Evolutionary conservation across 2,797 vertebrate genomes (phyloP), one percentile per base, ranked within the genome.

Genomic region (Chloroceryle inda): DNA sequence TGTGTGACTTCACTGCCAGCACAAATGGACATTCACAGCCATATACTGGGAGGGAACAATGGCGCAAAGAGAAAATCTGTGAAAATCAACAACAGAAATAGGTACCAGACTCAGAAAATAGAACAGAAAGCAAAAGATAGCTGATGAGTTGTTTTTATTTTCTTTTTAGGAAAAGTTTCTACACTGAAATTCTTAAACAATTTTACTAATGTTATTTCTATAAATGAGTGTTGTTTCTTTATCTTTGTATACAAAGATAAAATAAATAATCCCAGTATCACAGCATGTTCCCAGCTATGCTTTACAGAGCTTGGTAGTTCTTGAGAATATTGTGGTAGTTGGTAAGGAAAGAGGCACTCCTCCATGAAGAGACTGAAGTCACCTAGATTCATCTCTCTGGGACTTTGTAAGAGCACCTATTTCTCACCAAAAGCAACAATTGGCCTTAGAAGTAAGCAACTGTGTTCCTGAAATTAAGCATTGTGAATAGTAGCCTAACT

Each of bases 201-300:
- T 37, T 76, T 89, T 85, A 77, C 35, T 50, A 26, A 29, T 42
- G 22, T n/a, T 52, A 31, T 66, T 84, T 76, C 64, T 88, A 27
- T 6, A 45, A 33, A 10, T 44, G 13, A 73, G 2, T 49, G 31
- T 23, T 52, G 7, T 19, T 89, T 67, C 33, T 66, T 13, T 10
- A 33, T 13, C 13, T 64, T n/a, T 53, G 11, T 76, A 23, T 66
- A 63, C 8, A 72, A 74, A 62, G 73, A 44, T 12, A 66, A 66
- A 83, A 29, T 16, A 64, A 84, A 72, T 17, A 45, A 1, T 37
- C 29, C 16, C 31, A 23, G 8, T 16, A 45, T 33, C 9, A 23
- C 11, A 45, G 18, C 0, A 0, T 5, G 6, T 40, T 78, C 35
- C 21, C n/a, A 89, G 12, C 21, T 64, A 15, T n/a, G n/a, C 8